phyloP scores from a whole-genome alignment of 2,113 vertebrate species.

The Leptodactylus fuscus region DNA sequence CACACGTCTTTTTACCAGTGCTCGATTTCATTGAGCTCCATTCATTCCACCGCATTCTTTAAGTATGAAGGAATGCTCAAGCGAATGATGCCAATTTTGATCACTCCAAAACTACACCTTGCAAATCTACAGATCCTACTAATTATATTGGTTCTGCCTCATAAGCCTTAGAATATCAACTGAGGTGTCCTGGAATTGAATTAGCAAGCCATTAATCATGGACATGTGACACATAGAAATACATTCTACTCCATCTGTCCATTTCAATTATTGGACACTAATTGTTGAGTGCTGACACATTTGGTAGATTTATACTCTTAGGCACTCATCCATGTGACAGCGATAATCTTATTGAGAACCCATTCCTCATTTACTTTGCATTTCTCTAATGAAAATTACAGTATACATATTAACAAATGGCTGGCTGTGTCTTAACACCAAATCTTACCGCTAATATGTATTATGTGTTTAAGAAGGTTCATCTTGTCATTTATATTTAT shows the following conservation, averaged over 20 bases:
- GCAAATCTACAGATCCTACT: slow-evolving; percentile 77
- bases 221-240: slow-evolving; percentile 63
- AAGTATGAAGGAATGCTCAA: slow-evolving; percentile 64
- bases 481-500: neutral
- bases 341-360: neutral
- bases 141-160: slow-evolving; percentile 87
- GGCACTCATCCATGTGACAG: slow-evolving; percentile 14
- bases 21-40: slow-evolving; percentile 80
- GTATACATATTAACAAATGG: neutral
- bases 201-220: slow-evolving; percentile 77
- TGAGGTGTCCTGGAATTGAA: slow-evolving; percentile 75
- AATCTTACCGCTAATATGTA: neutral
- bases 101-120: slow-evolving; percentile 77
- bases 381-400: neutral
- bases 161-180: slow-evolving; percentile 65
- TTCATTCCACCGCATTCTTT: slow-evolving; percentile 64
- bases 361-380: neutral
- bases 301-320: neutral
- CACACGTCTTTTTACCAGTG: slow-evolving; percentile 80
- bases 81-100: slow-evolving; percentile 75
- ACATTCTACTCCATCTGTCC: slow-evolving; percentile 5
- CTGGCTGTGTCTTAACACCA: neutral
- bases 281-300: slow-evolving; percentile 40
- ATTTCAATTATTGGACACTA: slow-evolving; percentile 18
- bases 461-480: neutral